Evolutionary conservation across 2,888 invertebrate genomes (phyloP).

Genomic region (Phalera bucephala): DNA sequence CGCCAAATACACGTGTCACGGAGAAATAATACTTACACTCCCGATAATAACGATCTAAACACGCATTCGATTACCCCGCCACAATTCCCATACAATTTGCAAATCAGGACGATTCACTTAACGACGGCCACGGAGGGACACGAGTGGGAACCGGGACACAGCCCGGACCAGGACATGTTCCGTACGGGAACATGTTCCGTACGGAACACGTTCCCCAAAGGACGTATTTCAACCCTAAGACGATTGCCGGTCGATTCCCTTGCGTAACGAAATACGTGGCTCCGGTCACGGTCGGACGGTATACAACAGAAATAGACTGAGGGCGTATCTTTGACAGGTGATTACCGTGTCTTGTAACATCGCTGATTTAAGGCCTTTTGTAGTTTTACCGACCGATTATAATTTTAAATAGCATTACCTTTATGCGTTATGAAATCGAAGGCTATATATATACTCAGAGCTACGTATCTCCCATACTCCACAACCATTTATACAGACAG

Average conservation of each 20-base stretch:
- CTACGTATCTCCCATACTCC: too few species aligned
- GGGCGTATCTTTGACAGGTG: slow-evolving; percentile 28
- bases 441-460: too few species aligned
- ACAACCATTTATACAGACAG: too few species aligned
- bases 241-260: slow-evolving; percentile 9
- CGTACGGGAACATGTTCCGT: background rate
- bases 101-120: slow-evolving; percentile 11
- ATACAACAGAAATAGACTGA: slow-evolving; percentile 27
- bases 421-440: too few species aligned
- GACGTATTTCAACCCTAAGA: slow-evolving; percentile 21
- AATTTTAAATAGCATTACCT: too few species aligned
- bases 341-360: slow-evolving; percentile 17
- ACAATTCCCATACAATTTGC: slow-evolving; percentile 15
- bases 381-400: too few species aligned
- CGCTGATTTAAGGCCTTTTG: background rate
- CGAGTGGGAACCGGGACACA: too few species aligned
- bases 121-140: slow-evolving; percentile 2
- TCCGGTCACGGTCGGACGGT: slow-evolving; percentile 26
- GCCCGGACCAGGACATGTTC: slow-evolving; percentile 1
- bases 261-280: slow-evolving; percentile 19
- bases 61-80: background rate
- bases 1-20: too few species aligned
- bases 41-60: slow-evolving; percentile 7
- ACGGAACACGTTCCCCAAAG: too few species aligned
- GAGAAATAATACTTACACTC: slow-evolving; percentile 4